Evolutionary conservation across 2,888 invertebrate species (phyloP).

Genomic region (Baccha elongata): DNA sequence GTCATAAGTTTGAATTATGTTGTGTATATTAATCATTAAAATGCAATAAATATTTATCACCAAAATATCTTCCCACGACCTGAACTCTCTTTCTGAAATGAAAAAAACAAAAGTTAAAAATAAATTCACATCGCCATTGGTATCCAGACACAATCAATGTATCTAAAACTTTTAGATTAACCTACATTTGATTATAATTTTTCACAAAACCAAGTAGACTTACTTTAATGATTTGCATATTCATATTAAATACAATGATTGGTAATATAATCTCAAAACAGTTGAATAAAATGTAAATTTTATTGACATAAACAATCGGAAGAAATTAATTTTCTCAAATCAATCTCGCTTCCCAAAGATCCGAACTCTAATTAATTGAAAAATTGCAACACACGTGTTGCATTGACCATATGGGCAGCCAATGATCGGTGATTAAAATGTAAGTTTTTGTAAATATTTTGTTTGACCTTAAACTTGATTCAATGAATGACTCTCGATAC

Average conservation of each 20-base stretch:
- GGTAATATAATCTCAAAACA: neutral
- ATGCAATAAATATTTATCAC: slow-evolving; percentile 12
- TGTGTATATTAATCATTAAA: slow-evolving; percentile 6
- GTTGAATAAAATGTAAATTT: slow-evolving; percentile 6
- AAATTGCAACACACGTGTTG: neutral
- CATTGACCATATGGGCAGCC: neutral
- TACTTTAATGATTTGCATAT: slow-evolving; percentile 6
- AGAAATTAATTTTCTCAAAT: slow-evolving; percentile 17
- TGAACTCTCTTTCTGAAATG: neutral
- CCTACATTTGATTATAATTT: slow-evolving; percentile 25
- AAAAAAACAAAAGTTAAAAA: no score
- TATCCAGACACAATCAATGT: neutral
- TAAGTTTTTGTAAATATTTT: neutral
- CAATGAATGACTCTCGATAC: neutral
- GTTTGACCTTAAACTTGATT: slow-evolving; percentile 26
- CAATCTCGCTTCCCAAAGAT: neutral
- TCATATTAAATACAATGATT: neutral
- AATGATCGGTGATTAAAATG: neutral
- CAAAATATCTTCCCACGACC: slow-evolving; percentile 36
- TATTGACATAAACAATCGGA: slow-evolving; percentile 8
- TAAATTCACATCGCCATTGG: neutral
- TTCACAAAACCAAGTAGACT: slow-evolving; percentile 14
- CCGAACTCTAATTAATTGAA: neutral
- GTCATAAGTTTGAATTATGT: slow-evolving; percentile 11
- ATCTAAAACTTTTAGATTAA: slow-evolving; percentile 5